A percentile compares a stretch with the other conserved stretches of the same genome.
Conservation (phyloP, 2,797 vertebrate species). For the Brachymystax lenok region DNA sequence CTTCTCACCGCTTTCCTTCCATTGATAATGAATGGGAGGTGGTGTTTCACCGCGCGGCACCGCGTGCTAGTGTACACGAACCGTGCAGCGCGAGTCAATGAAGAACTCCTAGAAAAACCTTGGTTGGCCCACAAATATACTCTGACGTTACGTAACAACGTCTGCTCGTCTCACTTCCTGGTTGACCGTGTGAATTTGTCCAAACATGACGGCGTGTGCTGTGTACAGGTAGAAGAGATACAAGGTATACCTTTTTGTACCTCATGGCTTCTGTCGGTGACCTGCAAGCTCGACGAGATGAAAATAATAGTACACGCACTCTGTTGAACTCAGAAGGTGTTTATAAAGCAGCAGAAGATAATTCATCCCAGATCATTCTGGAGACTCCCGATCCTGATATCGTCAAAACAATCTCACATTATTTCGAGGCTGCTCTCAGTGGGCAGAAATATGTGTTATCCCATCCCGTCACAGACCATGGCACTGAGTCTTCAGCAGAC, state of each 20-base stretch:
- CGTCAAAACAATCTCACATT: slow-evolving; percentile 24
- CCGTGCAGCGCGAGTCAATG: too few species aligned
- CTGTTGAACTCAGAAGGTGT: not conserved
- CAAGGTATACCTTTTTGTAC: not conserved
- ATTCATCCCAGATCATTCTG: not conserved
- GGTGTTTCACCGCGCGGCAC: too few species aligned
- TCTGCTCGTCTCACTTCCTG: slow-evolving; percentile 42
- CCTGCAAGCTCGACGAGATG: not conserved
- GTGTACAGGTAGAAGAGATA: too few species aligned
- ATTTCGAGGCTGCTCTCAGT: slow-evolving; percentile 8
- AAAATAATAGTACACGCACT: not conserved
- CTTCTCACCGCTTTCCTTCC: too few species aligned
- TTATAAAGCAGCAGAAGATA: not conserved
- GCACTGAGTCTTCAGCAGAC: not conserved
- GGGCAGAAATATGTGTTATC: not conserved
- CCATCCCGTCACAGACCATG: not conserved
- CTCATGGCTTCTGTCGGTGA: not conserved
- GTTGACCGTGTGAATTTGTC: not conserved
- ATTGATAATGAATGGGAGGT: too few species aligned
- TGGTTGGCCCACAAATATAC: slow-evolving; percentile 25
- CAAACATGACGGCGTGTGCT: too few species aligned
- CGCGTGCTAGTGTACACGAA: too few species aligned
- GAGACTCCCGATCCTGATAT: slow-evolving; percentile 16
- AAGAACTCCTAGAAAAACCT: not conserved
- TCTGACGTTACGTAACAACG: not conserved